Evolutionary conservation across 2,888 invertebrate genomes (phyloP).

Genomic region (Neoaliturus tenellus): DNA sequence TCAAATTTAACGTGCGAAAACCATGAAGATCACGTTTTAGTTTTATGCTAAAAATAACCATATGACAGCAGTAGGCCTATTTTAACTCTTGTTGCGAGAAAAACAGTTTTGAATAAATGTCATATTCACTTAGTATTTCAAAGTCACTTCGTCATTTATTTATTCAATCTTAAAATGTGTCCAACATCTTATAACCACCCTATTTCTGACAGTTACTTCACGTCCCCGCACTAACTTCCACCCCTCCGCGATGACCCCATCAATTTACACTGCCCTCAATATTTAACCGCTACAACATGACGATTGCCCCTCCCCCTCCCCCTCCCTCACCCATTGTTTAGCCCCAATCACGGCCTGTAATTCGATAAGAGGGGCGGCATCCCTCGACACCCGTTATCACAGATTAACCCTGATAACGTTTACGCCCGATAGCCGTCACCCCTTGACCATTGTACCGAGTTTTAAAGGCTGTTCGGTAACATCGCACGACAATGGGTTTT

Average conservation of each 20-base stretch:
- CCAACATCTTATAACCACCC: too few relatives aligned
- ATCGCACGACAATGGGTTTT: conserved; percentile 5
- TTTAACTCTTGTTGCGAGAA: too few relatives aligned
- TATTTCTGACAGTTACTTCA: too few relatives aligned
- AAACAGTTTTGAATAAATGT: too few relatives aligned
- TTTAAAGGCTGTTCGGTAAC: conserved; percentile 7
- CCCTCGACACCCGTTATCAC: neutral
- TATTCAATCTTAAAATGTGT: too few relatives aligned
- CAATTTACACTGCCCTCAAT: neutral
- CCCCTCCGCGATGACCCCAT: neutral
- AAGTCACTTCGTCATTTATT: too few relatives aligned
- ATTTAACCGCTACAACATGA: neutral
- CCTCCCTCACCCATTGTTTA: neutral
- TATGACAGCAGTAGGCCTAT: too few relatives aligned
- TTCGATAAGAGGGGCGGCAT: neutral
- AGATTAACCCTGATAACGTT: neutral
- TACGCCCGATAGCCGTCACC: neutral
- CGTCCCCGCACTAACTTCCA: neutral
- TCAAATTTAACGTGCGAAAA: too few relatives aligned
- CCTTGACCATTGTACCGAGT: conserved; percentile 34
- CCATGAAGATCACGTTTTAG: too few relatives aligned
- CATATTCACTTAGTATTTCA: too few relatives aligned
- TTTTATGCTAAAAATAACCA: too few relatives aligned
- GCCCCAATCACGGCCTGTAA: neutral
- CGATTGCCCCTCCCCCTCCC: neutral